Evolutionary conservation across 2,888 invertebrate genomes (phyloP).

Genomic region (Anorthoa munda): DNA sequence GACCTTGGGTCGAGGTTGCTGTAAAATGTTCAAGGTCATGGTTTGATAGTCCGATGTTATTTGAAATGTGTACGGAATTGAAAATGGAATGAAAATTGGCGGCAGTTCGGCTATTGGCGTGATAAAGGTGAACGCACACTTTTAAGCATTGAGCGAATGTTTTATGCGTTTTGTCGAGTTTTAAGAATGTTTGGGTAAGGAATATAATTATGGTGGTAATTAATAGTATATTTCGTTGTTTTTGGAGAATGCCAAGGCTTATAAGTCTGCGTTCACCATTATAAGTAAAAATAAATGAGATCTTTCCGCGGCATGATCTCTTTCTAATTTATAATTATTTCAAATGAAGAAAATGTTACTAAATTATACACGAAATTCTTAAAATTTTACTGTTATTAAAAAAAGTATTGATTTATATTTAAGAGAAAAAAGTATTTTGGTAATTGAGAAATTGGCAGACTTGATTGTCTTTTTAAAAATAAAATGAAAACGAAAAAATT

Average conservation of each 20-base stretch:
- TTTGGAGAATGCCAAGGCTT: background rate
- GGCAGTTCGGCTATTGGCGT: conserved; percentile 38
- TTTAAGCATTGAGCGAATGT: background rate
- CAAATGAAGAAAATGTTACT: background rate
- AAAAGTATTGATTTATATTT: conserved; percentile 39
- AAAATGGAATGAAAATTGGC: conserved; percentile 27
- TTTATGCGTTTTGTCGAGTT: conserved; percentile 1
- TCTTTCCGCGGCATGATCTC: background rate
- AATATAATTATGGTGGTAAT: too few relatives aligned
- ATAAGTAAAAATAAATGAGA: conserved; percentile 6
- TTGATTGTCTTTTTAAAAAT: conserved; percentile 4
- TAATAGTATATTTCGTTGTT: background rate
- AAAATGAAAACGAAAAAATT: conserved; percentile 16
- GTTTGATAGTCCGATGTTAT: conserved; percentile 27
- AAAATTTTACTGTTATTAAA: background rate
- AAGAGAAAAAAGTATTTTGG: conserved; percentile 22
- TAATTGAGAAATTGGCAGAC: background rate
- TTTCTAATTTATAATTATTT: conserved; percentile 10
- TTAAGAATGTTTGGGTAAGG: background rate
- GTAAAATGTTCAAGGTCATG: conserved; percentile 40
- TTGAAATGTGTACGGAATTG: conserved; percentile 44
- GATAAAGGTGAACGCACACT: conserved; percentile 16
- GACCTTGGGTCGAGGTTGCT: conserved; percentile 25
- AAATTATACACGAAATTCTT: conserved; percentile 1
- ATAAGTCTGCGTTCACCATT: conserved; percentile 18